Conservation (phyloP, 1,140 invertebrate genomes). For the Procambarus virginalis region DNA sequence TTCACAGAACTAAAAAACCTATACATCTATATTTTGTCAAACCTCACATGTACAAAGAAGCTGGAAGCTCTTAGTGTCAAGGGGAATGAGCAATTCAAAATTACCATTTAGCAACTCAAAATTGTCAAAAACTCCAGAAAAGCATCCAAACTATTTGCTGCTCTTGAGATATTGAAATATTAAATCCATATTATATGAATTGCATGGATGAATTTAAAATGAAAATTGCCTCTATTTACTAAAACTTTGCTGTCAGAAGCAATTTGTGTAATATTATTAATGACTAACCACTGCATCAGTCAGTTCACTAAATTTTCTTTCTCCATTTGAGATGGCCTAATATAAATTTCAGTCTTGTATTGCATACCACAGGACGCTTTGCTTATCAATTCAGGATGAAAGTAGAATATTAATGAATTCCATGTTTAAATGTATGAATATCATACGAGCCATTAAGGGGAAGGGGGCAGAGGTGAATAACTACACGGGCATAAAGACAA, state of each 20-base stretch:
- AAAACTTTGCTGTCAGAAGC: background rate
- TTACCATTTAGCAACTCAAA: too few relatives aligned
- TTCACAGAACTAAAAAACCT: too few relatives aligned
- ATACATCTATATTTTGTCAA: too few relatives aligned
- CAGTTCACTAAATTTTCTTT: background rate
- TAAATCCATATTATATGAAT: background rate
- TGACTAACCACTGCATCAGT: background rate
- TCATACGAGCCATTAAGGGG: background rate
- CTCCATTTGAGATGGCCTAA: background rate
- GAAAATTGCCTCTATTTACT: background rate
- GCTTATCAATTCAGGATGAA: background rate
- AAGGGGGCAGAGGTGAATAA: background rate
- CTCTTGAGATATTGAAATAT: background rate
- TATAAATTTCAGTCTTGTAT: background rate
- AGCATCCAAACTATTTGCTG: background rate
- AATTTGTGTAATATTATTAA: background rate
- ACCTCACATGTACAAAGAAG: too few relatives aligned
- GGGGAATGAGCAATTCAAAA: too few relatives aligned
- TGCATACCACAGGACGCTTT: background rate
- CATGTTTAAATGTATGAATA: background rate
- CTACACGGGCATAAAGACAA: background rate
- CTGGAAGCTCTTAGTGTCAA: too few relatives aligned
- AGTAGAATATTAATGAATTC: background rate
- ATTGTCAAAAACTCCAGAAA: background rate
- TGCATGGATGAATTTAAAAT: background rate